phyloP scores from a whole-genome alignment of 1,140 invertebrate species.

The Cyclina sinensis region DNA sequence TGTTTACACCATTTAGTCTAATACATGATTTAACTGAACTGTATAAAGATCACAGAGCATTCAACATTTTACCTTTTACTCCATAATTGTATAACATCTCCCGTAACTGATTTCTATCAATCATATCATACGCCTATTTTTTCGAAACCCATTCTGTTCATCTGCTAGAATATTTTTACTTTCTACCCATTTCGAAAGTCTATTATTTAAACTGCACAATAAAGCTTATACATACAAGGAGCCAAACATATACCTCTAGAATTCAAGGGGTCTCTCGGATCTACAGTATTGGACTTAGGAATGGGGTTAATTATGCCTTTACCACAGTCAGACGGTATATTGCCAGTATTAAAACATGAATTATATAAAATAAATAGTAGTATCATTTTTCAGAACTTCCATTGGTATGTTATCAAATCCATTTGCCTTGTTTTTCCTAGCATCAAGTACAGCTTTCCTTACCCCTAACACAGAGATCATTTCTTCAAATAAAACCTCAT shows the following conservation, averaged over 20 bases:
- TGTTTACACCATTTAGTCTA: constrained; percentile 21
- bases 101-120: not conserved
- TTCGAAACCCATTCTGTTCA: no score
- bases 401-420: not conserved
- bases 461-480: not conserved
- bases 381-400: not conserved
- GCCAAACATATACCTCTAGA: no score
- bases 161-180: no score
- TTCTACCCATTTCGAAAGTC: no score
- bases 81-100: not conserved
- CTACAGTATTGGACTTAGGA: no score
- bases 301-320: no score
- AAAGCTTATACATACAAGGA: no score
- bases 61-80: constrained; percentile 11
- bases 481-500: not conserved
- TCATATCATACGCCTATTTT: not conserved
- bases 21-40: not conserved
- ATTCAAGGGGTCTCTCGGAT: no score
- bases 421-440: not conserved
- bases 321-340: no score
- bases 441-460: not conserved
- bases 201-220: no score
- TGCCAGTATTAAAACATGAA: not conserved
- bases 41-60: not conserved
- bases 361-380: not conserved